Base-by-base conservation (phyloP, 2,888 invertebrate species). In the Chironomus tentans region DNA sequence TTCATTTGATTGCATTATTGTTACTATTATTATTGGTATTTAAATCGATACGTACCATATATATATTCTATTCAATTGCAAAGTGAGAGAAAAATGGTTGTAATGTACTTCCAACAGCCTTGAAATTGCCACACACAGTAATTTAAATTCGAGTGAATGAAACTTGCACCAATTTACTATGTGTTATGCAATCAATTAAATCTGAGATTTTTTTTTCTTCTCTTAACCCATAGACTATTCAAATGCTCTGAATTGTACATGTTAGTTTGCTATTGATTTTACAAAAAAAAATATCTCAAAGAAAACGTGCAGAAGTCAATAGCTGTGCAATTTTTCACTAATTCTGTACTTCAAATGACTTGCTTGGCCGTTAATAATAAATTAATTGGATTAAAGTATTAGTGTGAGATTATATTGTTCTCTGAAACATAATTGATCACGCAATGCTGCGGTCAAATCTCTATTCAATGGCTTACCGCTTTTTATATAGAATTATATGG, bases 161-260 rank as follows among this genome's bases (percentile, higher is more conserved):
- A 18, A 70, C 70, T 47, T 70, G 70, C 70, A 70, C 70, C 70
- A 70, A 70, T 70, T 70, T 70, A 22, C 22, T 28, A 38, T n/a
- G 22, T 68, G n/a, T 70, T 70, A 50, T 70, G 70, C 70, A 70
- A 70, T 24, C 70, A 48, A 70, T 70, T 70, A 70, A 70, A 18
- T 28, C 15, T 38, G 62, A 62, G 15, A 21, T 38, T 46, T 47
- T 38, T 38, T 38, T 38, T n/a, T n/a, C n/a, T n/a, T n/a, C n/a
- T 38, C 38, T 38, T 10, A 38, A 38, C 38, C 38, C 38, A 38
- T 38, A 38, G 38, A n/a, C n/a, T 38, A 38, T 38, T 38, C 38
- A 38, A 38, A 38, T 38, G 38, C 38, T 38, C 38, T 38, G 10
- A 38, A 38, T 10, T 38, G 10, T 38, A 38, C 10, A 38, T 38